Percentiles rank a stretch among this genome's conserved stretches.
phyloP scores from a whole-genome alignment of 2,797 vertebrate species.

The Ptychadena robeensis region DNA sequence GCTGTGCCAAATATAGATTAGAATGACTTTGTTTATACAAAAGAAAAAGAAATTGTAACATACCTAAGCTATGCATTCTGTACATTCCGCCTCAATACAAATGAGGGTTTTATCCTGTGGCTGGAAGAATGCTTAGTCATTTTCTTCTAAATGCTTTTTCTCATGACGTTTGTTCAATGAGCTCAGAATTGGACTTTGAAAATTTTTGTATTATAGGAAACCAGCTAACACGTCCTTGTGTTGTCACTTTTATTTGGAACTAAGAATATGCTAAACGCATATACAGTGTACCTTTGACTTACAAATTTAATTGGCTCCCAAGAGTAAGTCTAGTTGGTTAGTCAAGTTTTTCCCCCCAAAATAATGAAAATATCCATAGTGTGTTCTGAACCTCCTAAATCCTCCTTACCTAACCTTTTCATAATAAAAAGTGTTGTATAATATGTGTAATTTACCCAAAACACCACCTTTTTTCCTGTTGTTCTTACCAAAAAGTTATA shows the following conservation, averaged over 20 bases:
- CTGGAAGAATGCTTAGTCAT: not conserved
- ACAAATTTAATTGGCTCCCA: no score
- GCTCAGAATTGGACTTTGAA: not conserved
- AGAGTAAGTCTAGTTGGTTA: no score
- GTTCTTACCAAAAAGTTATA: no score
- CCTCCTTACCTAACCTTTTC: no score
- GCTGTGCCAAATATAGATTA: not conserved
- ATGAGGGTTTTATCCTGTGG: not conserved
- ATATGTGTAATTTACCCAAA: no score
- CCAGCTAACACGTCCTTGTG: not conserved
- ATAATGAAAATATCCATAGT: no score
- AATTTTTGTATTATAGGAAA: not conserved
- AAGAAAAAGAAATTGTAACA: not conserved
- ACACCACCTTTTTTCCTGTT: no score
- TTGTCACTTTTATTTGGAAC: not conserved
- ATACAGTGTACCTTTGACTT: no score
- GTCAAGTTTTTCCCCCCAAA: no score
- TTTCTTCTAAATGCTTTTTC: not conserved
- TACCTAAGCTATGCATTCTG: slow-evolving; percentile 11
- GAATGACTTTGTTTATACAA: not conserved
- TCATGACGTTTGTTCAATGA: not conserved
- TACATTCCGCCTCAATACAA: not conserved
- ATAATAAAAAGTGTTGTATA: no score
- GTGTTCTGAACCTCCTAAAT: no score
- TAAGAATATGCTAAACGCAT: no score